Evolutionary conservation across 2,888 invertebrate genomes (phyloP), one percentile per base, ranked within the genome.

Genomic region (Pantelozetes paolii): DNA sequence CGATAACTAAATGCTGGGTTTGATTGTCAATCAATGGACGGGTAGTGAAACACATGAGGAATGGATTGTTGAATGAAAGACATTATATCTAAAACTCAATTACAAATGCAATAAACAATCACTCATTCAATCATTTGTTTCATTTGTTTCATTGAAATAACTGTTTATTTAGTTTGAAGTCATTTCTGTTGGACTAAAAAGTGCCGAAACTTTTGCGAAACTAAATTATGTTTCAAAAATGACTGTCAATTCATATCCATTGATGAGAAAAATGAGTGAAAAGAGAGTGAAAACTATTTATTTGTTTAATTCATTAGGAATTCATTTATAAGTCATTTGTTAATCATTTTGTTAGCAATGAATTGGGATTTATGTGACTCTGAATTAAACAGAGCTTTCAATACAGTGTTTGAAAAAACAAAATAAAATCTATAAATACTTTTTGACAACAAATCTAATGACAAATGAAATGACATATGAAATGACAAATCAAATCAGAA

Each of bases 321-420:
- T 36, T 36, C 9, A 8, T 36, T 36, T 36, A 9, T 36, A 36
- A 8, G 36, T 36, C 36, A 45, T 45, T 28, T 28, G 11, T 1
- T 26, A 28, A 26, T 57, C 30, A 28, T 28, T 28, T 30, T 28
- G 9, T 48, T 20, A 48, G 48, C 57, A 57, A 57, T 28, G 28
- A 57, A 57, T 50, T 48, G n/a, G 20, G 20, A 48, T 54, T 57
- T 57, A 57, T 57, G 57, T 57, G 57, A 57, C 57, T 57, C 15
- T 30, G 57, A 57, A 57, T 57, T 57, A 30, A 30, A 30, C 15
- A 57, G 1, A 23, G 1, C 57, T 23, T 50, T n/a, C 3, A 57
- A 28, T 5, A 30, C 28, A 57, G 28, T 28, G 1, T 6, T 26
- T 8, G 26, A 54, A 45, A 23, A 23, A 13, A 23, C 20, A 23